These are phyloP conservation scores for Celastrina argiolus DNA, from an alignment of 2,888 invertebrate genomes.

Conservation along the genomic window DNA sequence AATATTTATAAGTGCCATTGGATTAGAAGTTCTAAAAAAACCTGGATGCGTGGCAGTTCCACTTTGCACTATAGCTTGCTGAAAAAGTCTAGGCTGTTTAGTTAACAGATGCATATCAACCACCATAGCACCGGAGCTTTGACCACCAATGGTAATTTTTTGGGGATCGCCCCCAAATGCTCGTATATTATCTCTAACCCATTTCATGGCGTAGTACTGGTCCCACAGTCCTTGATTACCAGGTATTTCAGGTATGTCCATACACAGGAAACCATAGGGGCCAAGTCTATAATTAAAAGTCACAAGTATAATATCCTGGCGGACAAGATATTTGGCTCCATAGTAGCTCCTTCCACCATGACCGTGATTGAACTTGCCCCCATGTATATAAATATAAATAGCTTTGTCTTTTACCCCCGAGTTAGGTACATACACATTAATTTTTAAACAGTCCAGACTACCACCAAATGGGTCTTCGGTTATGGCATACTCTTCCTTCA, in stretches of 20 bases:
- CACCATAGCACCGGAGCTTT: slow-evolving; percentile 14
- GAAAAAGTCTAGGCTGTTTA: neutral
- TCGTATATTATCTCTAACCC: slow-evolving; percentile 41
- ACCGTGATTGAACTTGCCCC: neutral
- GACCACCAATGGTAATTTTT: slow-evolving; percentile 22
- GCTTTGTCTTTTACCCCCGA: neutral
- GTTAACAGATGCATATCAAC: slow-evolving; percentile 7
- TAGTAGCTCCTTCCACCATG: neutral
- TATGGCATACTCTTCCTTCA: neutral
- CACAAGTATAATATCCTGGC: slow-evolving; percentile 36
- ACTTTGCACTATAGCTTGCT: slow-evolving; percentile 18
- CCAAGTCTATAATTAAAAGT: slow-evolving; percentile 57
- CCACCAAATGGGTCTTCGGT: neutral
- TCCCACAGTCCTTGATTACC: slow-evolving; percentile 43
- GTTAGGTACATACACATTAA: slow-evolving; percentile 14
- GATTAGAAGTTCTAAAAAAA: neutral
- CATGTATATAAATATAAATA: neutral
- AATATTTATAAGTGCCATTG: neutral
- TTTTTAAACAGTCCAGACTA: neutral
- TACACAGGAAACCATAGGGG: slow-evolving; percentile 39
- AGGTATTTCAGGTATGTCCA: slow-evolving; percentile 45
- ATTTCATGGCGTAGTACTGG: slow-evolving; percentile 39
- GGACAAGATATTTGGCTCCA: slow-evolving; percentile 6
- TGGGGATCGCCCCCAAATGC: slow-evolving; percentile 38
- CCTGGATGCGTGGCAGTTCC: neutral